Percentiles rank a stretch among this genome's conserved stretches.
These are phyloP conservation scores for Anastrepha obliqua DNA, from an alignment of 1,140 invertebrate genomes.

Conservation along the genomic window DNA sequence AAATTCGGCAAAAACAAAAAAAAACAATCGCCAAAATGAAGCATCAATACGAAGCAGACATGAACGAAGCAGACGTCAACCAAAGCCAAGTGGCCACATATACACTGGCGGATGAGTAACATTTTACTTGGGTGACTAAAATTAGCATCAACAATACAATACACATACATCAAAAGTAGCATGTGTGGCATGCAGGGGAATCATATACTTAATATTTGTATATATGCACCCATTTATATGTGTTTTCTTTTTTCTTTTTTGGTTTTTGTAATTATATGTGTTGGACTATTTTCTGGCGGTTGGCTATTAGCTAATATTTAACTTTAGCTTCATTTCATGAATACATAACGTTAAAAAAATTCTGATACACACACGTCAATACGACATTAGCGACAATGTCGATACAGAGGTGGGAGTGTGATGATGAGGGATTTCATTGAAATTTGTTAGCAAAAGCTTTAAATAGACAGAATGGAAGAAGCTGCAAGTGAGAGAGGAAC, in stretches of 20 bases:
- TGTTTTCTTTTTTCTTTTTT: not conserved
- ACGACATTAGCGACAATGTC: not conserved
- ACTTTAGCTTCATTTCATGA: conserved; percentile 19
- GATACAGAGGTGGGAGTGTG: not conserved
- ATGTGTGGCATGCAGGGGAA: not conserved
- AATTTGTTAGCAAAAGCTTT: not conserved
- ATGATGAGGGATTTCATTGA: not conserved
- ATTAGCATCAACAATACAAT: conserved; percentile 8
- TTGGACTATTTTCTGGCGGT: not conserved
- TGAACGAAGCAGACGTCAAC: not conserved
- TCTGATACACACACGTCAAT: not conserved
- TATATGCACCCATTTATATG: not conserved
- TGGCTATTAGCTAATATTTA: not conserved
- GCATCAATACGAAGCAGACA: not conserved
- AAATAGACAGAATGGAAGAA: not conserved
- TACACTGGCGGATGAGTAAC: conserved; percentile 17
- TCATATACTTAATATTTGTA: not conserved
- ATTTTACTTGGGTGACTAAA: conserved; percentile 23
- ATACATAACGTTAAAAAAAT: not conserved
- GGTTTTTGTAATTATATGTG: not conserved
- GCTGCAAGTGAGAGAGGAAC: not conserved
- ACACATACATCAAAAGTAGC: not conserved
- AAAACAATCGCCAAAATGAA: not conserved
- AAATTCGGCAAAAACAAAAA: not conserved
- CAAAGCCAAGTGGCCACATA: not conserved